Percentiles rank a stretch among this genome's conserved stretches.
These are phyloP conservation scores for Mayetiola destructor DNA, from an alignment of 2,888 invertebrate genomes.

Conservation along the genomic window DNA sequence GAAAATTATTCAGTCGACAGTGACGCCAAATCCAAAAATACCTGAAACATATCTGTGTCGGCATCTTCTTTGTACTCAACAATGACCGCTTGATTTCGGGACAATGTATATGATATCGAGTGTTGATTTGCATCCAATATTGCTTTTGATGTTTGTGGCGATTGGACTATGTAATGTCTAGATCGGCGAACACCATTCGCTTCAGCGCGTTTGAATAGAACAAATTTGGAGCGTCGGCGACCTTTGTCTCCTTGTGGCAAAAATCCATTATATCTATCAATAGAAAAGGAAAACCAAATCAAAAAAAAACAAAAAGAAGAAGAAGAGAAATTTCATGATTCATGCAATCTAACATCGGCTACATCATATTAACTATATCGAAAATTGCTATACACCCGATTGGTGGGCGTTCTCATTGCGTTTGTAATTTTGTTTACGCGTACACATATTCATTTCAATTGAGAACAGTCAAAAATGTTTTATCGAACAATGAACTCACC, in stretches of 20 bases:
- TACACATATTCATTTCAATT: background rate
- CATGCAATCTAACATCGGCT: no score
- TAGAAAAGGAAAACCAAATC: background rate
- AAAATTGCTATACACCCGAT: no score
- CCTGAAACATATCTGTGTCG: constrained; percentile 99
- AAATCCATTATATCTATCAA: constrained; percentile 76
- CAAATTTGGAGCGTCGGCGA: constrained; percentile 85
- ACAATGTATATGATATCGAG: constrained; percentile 93
- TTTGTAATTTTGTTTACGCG: background rate
- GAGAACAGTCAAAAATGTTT: no score
- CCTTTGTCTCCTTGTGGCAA: constrained; percentile 88
- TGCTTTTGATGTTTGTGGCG: constrained; percentile 88
- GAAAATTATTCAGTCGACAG: background rate
- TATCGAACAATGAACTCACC: constrained; percentile 50
- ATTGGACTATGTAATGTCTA: constrained; percentile 90
- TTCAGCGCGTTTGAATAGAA: constrained; percentile 66
- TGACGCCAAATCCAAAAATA: no score
- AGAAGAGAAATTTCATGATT: no score
- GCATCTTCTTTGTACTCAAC: constrained; percentile 94
- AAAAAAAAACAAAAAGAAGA: background rate
- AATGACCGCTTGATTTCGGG: constrained; percentile 91
- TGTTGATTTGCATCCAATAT: constrained; percentile 88
- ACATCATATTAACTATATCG: no score
- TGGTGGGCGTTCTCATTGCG: background rate
- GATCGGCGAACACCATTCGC: constrained; percentile 89